A percentile compares a stretch with the other conserved stretches of the same genome.
These are phyloP conservation scores for Isotomurus palustris DNA, from an alignment of 2,888 invertebrate genomes.

Conservation along the genomic window DNA sequence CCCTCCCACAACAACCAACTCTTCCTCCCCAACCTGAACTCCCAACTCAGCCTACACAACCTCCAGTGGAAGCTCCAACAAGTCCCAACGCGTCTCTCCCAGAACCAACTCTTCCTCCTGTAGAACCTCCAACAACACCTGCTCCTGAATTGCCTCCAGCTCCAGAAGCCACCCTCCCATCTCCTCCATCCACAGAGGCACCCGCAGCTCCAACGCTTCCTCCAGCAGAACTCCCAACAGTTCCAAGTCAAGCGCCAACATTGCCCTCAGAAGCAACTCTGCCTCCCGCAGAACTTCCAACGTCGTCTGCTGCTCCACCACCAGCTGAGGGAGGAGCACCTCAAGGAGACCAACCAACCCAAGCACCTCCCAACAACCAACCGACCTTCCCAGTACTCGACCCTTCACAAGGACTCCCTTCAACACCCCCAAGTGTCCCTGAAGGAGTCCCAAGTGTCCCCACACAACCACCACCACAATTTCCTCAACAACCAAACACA, in stretches of 20 bases:
- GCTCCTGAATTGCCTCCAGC: conserved; percentile 7
- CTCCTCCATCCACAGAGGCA: conserved; percentile 1
- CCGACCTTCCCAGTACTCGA: conserved; percentile 16
- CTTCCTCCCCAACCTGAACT: conserved; percentile 20
- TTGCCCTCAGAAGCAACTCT: conserved; percentile 1
- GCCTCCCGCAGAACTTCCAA: conserved; percentile 3
- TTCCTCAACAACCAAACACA: background rate
- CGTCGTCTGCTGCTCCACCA: background rate
- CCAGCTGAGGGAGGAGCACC: conserved; percentile 1
- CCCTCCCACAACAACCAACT: conserved; percentile 3
- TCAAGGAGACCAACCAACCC: conserved; percentile 14
- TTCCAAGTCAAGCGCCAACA: conserved; percentile 12
- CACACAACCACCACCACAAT: background rate
- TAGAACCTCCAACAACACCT: conserved; percentile 5
- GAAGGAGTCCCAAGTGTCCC: background rate
- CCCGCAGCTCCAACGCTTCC: conserved; percentile 21
- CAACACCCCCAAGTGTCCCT: conserved; percentile 3
- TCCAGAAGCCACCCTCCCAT: conserved; percentile 4
- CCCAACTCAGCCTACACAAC: conserved; percentile 2
- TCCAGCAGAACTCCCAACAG: conserved; percentile 1
- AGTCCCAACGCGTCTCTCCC: conserved; percentile 6
- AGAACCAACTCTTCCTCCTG: conserved; percentile 4
- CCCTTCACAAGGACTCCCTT: background rate
- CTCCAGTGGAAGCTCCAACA: conserved; percentile 10
- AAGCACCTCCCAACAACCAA: conserved; percentile 11